phyloP scores from a whole-genome alignment of 2,113 vertebrate genomes.

The Paradoxurus hermaphroditus region DNA sequence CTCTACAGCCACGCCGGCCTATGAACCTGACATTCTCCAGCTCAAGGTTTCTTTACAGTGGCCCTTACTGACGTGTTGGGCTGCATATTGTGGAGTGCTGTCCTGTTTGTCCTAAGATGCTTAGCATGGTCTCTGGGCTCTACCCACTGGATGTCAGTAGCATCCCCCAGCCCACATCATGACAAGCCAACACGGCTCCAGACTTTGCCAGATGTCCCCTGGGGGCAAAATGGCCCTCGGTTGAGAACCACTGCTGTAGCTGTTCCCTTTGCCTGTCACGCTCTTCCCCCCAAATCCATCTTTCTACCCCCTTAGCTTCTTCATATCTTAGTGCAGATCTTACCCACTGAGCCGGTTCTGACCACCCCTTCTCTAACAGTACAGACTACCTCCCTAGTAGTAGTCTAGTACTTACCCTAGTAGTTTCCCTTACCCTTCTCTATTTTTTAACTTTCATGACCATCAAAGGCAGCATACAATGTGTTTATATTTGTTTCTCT shows the following conservation, averaged over 20 bases:
- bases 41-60: neutral
- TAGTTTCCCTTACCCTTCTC: neutral
- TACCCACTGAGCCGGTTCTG: neutral
- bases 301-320: neutral
- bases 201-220: neutral
- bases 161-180: neutral
- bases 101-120: no score
- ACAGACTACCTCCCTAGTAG: neutral
- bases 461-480: neutral
- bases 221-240: neutral
- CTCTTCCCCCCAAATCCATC: neutral
- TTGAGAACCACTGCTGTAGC: neutral
- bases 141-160: neutral
- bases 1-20: neutral
- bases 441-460: neutral
- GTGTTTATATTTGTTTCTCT: neutral
- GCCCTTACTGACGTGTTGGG: neutral
- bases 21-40: neutral
- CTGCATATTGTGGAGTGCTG: neutral
- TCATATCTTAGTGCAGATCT: neutral
- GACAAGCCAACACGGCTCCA: neutral
- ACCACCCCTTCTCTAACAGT: neutral
- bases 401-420: no score
- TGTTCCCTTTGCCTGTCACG: neutral
- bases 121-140: neutral